These are phyloP conservation scores for Jordanella pulchra DNA, from an alignment of 2,797 vertebrate species.

Conservation along the genomic window DNA sequence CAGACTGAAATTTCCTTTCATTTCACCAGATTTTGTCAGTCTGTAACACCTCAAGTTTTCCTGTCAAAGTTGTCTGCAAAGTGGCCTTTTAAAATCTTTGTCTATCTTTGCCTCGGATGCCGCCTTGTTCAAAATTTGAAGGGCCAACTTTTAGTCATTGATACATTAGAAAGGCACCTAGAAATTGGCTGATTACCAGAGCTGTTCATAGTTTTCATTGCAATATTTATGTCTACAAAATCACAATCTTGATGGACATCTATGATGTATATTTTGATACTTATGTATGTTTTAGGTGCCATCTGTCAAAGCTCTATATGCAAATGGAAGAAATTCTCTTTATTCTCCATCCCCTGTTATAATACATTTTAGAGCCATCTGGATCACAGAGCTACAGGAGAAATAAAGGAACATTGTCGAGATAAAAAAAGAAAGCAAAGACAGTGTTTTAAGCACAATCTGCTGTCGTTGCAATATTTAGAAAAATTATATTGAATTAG, in stretches of 20 bases:
- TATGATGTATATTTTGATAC: neutral
- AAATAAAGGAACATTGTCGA: neutral
- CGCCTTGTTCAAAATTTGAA: neutral
- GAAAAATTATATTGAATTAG: neutral
- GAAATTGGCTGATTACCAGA: neutral
- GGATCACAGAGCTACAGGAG: neutral
- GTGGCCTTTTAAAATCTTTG: too few species aligned
- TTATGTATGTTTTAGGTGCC: neutral
- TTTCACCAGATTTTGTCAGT: conserved; percentile 26
- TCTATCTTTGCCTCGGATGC: neutral
- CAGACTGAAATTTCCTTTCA: conserved; percentile 19
- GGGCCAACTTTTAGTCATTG: neutral
- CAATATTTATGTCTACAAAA: neutral
- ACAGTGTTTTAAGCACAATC: neutral
- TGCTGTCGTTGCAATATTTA: neutral
- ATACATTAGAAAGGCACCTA: neutral
- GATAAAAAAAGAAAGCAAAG: neutral
- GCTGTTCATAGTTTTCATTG: neutral
- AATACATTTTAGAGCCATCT: neutral
- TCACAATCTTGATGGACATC: neutral
- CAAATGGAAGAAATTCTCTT: neutral
- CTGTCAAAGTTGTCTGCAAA: neutral
- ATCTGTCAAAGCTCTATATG: neutral
- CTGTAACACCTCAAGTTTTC: neutral
- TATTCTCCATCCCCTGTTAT: neutral